phyloP scores from a whole-genome alignment of 2,113 vertebrate species.

The Sprattus sprattus region DNA sequence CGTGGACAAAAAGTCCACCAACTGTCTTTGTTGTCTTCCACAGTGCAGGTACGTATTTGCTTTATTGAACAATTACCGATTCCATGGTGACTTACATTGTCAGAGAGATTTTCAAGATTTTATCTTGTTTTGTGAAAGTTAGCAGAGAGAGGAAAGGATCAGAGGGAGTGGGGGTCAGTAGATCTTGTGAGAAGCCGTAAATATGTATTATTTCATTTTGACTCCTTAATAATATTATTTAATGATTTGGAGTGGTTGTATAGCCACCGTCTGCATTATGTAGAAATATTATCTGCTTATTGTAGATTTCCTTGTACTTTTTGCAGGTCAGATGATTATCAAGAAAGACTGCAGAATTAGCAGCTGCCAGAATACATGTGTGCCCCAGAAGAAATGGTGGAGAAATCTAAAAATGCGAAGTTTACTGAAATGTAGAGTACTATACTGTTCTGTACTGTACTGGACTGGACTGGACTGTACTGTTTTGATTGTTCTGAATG shows the following conservation, averaged over 20 bases:
- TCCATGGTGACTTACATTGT: too few species aligned
- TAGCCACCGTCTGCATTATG: background rate
- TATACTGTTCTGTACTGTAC: background rate
- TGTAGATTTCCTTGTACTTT: background rate
- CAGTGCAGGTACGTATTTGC: conserved; percentile 42
- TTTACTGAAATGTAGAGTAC: background rate
- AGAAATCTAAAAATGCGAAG: background rate
- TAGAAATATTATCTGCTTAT: background rate
- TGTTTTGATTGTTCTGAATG: too few species aligned
- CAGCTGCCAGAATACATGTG: background rate
- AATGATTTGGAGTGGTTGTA: too few species aligned
- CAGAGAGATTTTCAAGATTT: too few species aligned
- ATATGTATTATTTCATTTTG: too few species aligned
- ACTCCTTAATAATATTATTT: too few species aligned
- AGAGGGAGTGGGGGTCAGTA: too few species aligned
- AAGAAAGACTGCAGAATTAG: background rate
- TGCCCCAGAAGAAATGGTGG: background rate
- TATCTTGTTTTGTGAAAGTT: too few species aligned
- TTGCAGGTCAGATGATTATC: background rate
- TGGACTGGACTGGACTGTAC: too few species aligned
- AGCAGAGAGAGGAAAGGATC: too few species aligned
- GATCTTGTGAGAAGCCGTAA: too few species aligned
- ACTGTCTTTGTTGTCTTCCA: conserved; percentile 53
- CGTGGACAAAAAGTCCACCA: conserved; percentile 66
- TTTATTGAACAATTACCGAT: background rate